phyloP scores from a whole-genome alignment of 1,140 invertebrate species.

The Hylaeus volcanicus region DNA sequence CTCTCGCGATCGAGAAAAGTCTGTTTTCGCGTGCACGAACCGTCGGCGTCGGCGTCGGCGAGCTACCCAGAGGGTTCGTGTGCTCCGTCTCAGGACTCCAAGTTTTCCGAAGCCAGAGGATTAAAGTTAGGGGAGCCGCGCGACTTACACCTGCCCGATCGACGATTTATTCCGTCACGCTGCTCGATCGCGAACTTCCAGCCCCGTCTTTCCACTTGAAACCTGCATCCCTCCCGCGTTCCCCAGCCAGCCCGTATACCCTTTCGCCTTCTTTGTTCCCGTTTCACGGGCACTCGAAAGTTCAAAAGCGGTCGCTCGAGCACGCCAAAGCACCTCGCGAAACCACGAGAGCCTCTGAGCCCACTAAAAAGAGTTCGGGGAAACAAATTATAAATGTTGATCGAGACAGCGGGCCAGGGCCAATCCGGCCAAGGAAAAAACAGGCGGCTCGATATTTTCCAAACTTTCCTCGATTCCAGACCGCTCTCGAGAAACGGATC shows the following conservation, averaged over 20 bases:
- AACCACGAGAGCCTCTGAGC: not conserved
- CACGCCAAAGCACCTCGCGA: not conserved
- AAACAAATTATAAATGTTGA: slow-evolving; percentile 19
- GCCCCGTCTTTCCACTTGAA: slow-evolving; percentile 16
- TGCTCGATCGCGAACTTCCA: slow-evolving; percentile 42
- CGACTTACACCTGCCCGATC: slow-evolving; percentile 62
- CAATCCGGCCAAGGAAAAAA: not conserved
- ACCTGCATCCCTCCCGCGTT: not conserved
- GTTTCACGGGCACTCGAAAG: slow-evolving; percentile 44
- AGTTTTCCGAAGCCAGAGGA: slow-evolving; percentile 35
- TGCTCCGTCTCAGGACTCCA: not conserved
- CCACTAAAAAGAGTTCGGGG: not conserved
- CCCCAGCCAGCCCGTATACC: not conserved
- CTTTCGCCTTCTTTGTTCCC: slow-evolving; percentile 27
- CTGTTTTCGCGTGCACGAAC: too few species aligned
- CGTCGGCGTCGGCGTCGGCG: not conserved
- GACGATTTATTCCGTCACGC: slow-evolving; percentile 64
- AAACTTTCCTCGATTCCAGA: not conserved
- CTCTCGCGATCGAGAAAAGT: too few species aligned
- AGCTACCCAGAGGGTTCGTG: not conserved
- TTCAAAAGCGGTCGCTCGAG: slow-evolving; percentile 44
- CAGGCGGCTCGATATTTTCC: not conserved
- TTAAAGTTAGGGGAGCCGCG: slow-evolving; percentile 48
- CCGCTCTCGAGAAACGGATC: too few species aligned
- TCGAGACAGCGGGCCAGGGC: not conserved